Evolutionary conservation across 2,113 vertebrate species (phyloP).

Genomic region (Neomonachus schauinslandi): DNA sequence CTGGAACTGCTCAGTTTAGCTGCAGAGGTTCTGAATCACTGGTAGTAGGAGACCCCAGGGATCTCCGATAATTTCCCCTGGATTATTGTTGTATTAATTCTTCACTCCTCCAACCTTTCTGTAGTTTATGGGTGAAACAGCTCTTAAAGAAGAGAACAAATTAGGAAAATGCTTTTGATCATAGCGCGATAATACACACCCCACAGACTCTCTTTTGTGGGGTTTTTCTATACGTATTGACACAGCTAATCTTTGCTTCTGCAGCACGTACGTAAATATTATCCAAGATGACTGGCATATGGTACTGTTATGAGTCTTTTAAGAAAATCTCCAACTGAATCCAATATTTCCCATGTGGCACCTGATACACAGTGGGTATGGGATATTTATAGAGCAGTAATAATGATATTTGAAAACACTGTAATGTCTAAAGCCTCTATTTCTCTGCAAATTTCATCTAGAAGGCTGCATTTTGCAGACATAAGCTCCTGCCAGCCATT

Average conservation of each 20-base stretch:
- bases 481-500: constrained; percentile 15
- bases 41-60: not conserved
- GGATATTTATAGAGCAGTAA: constrained; percentile 75
- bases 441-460: constrained; percentile 36
- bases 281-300: constrained; percentile 68
- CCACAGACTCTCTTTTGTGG: constrained; percentile 40
- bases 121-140: constrained; percentile 8
- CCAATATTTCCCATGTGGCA: constrained; percentile 70
- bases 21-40: not conserved
- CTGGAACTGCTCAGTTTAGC: constrained; percentile 13
- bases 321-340: constrained; percentile 66
- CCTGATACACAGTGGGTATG: constrained; percentile 67
- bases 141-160: constrained; percentile 33
- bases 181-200: not conserved
- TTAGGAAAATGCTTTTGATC: constrained; percentile 42
- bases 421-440: constrained; percentile 59
- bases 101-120: not conserved
- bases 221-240: constrained; percentile 67
- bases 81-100: constrained; percentile 33
- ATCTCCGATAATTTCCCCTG: not conserved
- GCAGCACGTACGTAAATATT: constrained; percentile 67
- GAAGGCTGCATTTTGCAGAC: constrained; percentile 56
- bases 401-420: constrained; percentile 75
- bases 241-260: constrained; percentile 73
- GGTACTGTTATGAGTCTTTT: constrained; percentile 64